Evolutionary conservation across 2,888 invertebrate species (phyloP).

Genomic region (Horisme vitalbata): DNA sequence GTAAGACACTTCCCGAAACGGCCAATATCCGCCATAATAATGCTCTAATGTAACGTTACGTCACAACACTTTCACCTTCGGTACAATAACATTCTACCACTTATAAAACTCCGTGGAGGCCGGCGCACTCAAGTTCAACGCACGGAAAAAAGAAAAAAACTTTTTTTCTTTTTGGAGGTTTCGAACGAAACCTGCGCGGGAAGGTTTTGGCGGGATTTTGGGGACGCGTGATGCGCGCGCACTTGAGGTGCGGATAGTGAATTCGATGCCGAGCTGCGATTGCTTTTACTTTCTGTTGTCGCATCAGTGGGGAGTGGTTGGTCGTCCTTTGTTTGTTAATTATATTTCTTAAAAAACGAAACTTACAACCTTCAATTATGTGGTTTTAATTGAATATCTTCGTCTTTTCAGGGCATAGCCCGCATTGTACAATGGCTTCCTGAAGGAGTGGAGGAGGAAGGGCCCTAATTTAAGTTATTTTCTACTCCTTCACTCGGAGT

Average conservation of each 20-base stretch:
- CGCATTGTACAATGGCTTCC: no score
- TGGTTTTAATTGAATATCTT: no score
- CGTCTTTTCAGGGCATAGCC: no score
- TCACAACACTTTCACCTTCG: slow-evolving; percentile 76
- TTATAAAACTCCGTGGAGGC: slow-evolving; percentile 59
- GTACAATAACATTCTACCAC: slow-evolving; percentile 67
- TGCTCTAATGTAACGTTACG: slow-evolving; percentile 73
- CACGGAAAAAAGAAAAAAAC: slow-evolving; percentile 46
- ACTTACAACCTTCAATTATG: not conserved
- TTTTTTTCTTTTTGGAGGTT: slow-evolving; percentile 23
- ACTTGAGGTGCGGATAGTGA: slow-evolving; percentile 70
- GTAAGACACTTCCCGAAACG: slow-evolving; percentile 68
- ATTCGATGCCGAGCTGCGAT: slow-evolving; percentile 53
- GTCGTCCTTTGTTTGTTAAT: slow-evolving; percentile 23
- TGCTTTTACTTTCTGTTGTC: slow-evolving; percentile 76
- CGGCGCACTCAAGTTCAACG: slow-evolving; percentile 70
- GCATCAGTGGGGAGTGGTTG: slow-evolving; percentile 67
- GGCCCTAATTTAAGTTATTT: no score
- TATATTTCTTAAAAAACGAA: slow-evolving; percentile 12
- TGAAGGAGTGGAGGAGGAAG: no score
- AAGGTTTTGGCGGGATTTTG: slow-evolving; percentile 61
- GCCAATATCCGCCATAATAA: slow-evolving; percentile 70
- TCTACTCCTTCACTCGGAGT: no score
- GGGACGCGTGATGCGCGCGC: slow-evolving; percentile 67
- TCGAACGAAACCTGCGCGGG: slow-evolving; percentile 31